Evolutionary conservation across 2,797 vertebrate species (phyloP), one percentile per base, ranked within the genome.

Genomic region (Pseudomugil tenellus): DNA sequence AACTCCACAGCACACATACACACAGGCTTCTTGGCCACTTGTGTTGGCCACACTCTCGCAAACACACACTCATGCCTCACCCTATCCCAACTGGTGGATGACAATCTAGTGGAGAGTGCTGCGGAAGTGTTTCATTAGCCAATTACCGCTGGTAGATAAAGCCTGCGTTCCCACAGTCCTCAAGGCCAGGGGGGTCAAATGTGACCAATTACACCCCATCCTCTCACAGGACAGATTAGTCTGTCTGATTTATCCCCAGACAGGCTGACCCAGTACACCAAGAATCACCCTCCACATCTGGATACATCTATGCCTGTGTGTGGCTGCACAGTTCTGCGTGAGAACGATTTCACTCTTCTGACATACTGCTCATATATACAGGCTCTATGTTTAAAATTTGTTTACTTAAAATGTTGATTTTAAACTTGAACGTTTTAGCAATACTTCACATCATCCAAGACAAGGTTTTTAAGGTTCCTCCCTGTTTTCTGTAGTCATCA

Each of bases 41-140:
- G 69, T 76, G 66, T 46, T 8, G 39, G 78, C 81, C 78, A 69
- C 86, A 83, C 77, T 70, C 76, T 73, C 55, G 66, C 64, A 63
- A 67, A 65, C 21, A 73, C 75, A 67, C 77, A 73, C 79, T 64
- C 67, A 75, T 61, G 57, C 78, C 86, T 81, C 79, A 87, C 72
- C 76, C 85, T 79, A 72, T 80, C 76, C 83, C 77, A 70, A 79
- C 77, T 60, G 67, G 70, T 85, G 89, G 82, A 91, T 87, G 85
- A 84, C 80, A 88, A 90, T 89, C 87, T 89, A 70, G 83, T 80
- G 64, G 84, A 84, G 84, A 78, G 69, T 77, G 71, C 79, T 91
- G 87, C 88, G 92, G 93, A 95, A 95, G 93, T 94, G 91, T 93
- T 95, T 94, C 92, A 95, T 95, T 94, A 92, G 90, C 84, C 92